A percentile compares a stretch with the other conserved stretches of the same genome.
Evolutionary conservation across 2,888 invertebrate species (phyloP).

Genomic region (Phengaris arion): DNA sequence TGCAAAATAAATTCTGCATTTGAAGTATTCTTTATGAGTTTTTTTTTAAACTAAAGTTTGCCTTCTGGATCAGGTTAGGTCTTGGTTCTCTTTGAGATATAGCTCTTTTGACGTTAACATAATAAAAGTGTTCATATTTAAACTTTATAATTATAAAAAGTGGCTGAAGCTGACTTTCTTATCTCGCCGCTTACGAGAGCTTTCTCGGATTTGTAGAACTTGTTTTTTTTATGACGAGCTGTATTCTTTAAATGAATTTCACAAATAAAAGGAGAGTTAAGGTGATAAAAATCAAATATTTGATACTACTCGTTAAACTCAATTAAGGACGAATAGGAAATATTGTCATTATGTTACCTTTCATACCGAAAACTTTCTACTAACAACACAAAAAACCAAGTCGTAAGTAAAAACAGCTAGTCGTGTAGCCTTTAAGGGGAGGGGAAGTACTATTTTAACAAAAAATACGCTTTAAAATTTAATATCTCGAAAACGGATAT

Average conservation of each 20-base stretch:
- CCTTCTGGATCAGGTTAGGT: constrained; percentile 14
- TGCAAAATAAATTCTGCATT: constrained; percentile 3
- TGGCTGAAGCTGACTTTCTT: constrained; percentile 8
- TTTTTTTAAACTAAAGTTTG: constrained; percentile 5
- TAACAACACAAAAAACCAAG: no score
- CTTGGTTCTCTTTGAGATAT: not conserved
- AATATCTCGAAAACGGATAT: no score
- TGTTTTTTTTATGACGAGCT: not conserved
- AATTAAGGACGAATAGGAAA: no score
- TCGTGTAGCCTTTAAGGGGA: no score
- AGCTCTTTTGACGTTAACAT: constrained; percentile 10
- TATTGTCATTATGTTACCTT: no score
- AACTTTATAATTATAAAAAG: constrained; percentile 17
- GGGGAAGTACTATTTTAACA: no score
- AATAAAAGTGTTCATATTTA: constrained; percentile 16
- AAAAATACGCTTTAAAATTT: no score
- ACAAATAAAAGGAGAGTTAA: not conserved
- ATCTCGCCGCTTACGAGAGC: not conserved
- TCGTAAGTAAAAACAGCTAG: no score
- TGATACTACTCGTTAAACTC: no score
- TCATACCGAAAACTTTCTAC: no score
- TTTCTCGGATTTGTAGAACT: not conserved
- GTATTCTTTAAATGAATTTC: not conserved
- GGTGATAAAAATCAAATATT: not conserved
- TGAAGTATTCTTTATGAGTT: not conserved